Evolutionary conservation across 1,140 invertebrate species (phyloP).

Genomic region (Ladona fulva): DNA sequence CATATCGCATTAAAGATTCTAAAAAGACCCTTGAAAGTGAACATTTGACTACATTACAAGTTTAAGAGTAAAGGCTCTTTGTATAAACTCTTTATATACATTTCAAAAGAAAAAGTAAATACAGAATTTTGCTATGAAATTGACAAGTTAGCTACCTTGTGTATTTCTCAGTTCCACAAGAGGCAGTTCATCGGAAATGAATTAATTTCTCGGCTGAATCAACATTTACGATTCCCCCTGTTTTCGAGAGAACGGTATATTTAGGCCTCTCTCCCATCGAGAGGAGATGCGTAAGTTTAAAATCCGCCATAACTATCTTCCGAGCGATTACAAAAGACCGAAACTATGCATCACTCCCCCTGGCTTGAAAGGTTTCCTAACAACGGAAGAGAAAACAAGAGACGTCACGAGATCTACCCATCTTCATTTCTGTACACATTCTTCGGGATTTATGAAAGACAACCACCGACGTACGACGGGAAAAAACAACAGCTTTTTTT

Average conservation of each 20-base stretch:
- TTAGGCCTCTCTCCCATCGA: not conserved
- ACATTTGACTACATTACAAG: too few relatives aligned
- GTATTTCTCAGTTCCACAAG: too few relatives aligned
- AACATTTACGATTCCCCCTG: not conserved
- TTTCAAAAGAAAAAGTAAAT: too few relatives aligned
- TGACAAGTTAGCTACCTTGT: too few relatives aligned
- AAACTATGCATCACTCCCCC: not conserved
- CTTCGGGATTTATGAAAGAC: not conserved
- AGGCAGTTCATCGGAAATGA: not conserved
- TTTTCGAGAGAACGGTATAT: not conserved
- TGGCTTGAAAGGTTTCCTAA: constrained; percentile 5
- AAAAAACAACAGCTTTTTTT: not conserved
- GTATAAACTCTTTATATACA: too few relatives aligned
- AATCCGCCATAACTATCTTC: constrained; percentile 1
- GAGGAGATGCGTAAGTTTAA: not conserved
- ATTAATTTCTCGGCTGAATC: not conserved
- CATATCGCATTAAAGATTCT: too few relatives aligned
- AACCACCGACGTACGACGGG: not conserved
- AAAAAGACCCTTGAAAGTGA: too few relatives aligned
- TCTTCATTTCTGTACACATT: not conserved
- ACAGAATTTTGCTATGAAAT: too few relatives aligned
- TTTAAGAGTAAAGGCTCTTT: too few relatives aligned
- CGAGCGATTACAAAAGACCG: not conserved
- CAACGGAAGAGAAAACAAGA: not conserved
- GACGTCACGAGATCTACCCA: not conserved